These are phyloP conservation scores for Neosilurus mollespiculum DNA, from an alignment of 2,797 vertebrate genomes.

Conservation along the genomic window DNA sequence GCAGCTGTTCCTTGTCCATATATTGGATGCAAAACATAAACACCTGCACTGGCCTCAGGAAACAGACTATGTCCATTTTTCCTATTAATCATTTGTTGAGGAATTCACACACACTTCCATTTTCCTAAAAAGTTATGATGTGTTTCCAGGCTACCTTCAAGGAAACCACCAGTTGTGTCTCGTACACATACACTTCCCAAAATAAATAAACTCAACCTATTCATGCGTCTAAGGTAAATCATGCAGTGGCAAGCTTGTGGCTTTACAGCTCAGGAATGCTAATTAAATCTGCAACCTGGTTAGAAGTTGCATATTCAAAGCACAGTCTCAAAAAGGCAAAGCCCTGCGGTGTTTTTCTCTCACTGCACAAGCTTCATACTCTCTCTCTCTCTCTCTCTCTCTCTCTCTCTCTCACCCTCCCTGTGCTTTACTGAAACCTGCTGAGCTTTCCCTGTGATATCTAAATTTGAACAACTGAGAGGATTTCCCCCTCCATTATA, in stretches of 20 bases:
- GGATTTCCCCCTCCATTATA: conserved; percentile 34
- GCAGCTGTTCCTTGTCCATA: conserved; percentile 1
- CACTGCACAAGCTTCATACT: neutral
- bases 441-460: conserved; percentile 20
- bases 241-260: conserved; percentile 60
- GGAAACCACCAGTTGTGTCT: neutral
- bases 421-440: neutral
- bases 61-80: neutral
- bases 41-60: neutral
- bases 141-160: neutral
- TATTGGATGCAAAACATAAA: neutral
- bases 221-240: conserved; percentile 39
- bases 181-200: neutral
- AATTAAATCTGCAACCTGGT: conserved; percentile 58
- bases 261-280: conserved; percentile 64
- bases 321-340: neutral
- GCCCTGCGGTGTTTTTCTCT: conserved; percentile 2
- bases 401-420: too few species aligned
- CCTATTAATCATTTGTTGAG: neutral
- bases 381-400: neutral
- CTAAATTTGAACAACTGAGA: conserved; percentile 26
- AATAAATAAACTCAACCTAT: neutral
- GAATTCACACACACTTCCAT: conserved; percentile 62
- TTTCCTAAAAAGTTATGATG: conserved; percentile 65
- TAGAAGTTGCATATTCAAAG: conserved; percentile 36